Evolutionary conservation across 2,113 vertebrate species (phyloP).

Genomic region (Deroptyus accipitrinus): DNA sequence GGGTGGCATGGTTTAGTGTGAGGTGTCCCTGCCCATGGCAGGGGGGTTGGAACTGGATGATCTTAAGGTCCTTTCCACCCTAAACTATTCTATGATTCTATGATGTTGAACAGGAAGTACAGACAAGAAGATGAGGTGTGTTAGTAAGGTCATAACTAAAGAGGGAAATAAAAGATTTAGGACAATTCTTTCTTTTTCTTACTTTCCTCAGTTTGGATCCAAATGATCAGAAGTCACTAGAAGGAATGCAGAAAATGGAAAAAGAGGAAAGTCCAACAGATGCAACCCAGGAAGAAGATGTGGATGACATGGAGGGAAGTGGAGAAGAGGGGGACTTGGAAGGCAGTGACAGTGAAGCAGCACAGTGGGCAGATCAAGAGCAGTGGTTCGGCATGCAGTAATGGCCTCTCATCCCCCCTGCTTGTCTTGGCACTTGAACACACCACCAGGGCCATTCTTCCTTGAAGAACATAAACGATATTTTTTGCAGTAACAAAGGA

Average conservation of each 20-base stretch:
- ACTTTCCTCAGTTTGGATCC: slow-evolving; percentile 88
- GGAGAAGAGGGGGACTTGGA: slow-evolving; percentile 97
- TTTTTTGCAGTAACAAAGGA: background rate
- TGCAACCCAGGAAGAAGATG: slow-evolving; percentile 95
- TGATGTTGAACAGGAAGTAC: background rate
- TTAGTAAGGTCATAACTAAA: background rate
- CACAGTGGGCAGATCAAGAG: slow-evolving; percentile 97
- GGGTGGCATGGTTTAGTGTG: too few species aligned
- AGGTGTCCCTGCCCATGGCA: too few species aligned
- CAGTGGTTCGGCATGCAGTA: slow-evolving; percentile 99
- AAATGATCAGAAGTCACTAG: slow-evolving; percentile 96
- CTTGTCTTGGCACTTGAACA: background rate
- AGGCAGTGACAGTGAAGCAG: slow-evolving; percentile 96
- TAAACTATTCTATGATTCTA: background rate
- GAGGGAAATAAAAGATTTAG: background rate
- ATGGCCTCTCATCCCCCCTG: background rate
- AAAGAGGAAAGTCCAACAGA: slow-evolving; percentile 97
- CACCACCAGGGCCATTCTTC: background rate
- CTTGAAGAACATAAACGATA: background rate
- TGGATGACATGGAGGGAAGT: slow-evolving; percentile 98
- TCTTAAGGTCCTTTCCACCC: too few species aligned
- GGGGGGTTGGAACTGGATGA: too few species aligned
- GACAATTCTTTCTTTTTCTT: slow-evolving; percentile 20
- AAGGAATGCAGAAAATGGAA: slow-evolving; percentile 99
- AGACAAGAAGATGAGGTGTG: background rate